A percentile compares a stretch with the other conserved stretches of the same genome.
phyloP scores from a whole-genome alignment of 2,888 invertebrate species.

The Nowickia ferox region DNA sequence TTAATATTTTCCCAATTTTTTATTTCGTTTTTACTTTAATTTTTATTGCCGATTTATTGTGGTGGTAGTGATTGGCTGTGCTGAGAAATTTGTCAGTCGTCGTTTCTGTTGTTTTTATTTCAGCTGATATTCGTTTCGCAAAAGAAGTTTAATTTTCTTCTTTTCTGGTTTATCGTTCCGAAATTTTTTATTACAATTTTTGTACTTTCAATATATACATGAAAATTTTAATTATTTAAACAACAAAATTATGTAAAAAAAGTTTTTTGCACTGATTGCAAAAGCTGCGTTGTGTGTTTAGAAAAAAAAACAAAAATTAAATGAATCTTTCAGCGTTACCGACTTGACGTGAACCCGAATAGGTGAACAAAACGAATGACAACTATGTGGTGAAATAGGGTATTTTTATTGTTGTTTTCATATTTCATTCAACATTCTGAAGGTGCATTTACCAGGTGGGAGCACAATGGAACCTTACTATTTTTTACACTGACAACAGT shows the following conservation, averaged over 20 bases:
- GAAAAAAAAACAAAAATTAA: slow-evolving; percentile 74
- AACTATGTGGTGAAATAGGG: slow-evolving; percentile 60
- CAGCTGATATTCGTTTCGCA: slow-evolving; percentile 36
- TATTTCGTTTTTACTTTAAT: slow-evolving; percentile 9
- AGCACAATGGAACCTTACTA: too few relatives aligned
- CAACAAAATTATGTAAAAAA: slow-evolving; percentile 40
- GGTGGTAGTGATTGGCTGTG: slow-evolving; percentile 19
- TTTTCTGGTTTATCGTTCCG: slow-evolving; percentile 36
- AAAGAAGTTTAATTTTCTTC: slow-evolving; percentile 20
- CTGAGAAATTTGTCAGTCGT: slow-evolving; percentile 40
- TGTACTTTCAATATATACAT: slow-evolving; percentile 66
- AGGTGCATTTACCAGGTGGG: too few relatives aligned
- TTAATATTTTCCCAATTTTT: not conserved
- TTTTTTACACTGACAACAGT: too few relatives aligned
- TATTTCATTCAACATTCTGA: not conserved
- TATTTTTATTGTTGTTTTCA: slow-evolving; percentile 55
- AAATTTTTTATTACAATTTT: slow-evolving; percentile 58
- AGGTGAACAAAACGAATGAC: slow-evolving; percentile 68
- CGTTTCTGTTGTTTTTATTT: slow-evolving; percentile 40
- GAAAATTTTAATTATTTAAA: slow-evolving; percentile 52
- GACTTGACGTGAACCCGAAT: slow-evolving; percentile 58
- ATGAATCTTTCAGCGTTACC: slow-evolving; percentile 67
- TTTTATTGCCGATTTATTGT: slow-evolving; percentile 15
- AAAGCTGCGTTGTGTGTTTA: slow-evolving; percentile 46
- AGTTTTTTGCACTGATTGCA: slow-evolving; percentile 60